These are phyloP conservation scores for Coracias cyanogaster DNA, from an alignment of 2,797 vertebrate species.

Conservation along the genomic window DNA sequence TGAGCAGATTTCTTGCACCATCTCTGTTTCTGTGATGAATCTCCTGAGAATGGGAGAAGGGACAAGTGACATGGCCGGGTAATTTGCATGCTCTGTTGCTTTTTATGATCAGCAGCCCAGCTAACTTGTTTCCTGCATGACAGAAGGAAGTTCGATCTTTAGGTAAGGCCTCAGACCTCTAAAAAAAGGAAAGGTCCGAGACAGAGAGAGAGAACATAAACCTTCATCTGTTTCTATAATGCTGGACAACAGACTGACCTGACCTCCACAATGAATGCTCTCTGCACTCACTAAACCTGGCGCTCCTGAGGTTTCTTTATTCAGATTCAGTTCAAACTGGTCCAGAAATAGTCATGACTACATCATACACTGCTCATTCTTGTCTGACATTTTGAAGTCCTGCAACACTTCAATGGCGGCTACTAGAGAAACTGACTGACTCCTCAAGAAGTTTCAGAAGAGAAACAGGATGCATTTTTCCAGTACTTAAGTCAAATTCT, in stretches of 20 bases:
- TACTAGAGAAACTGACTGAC: not conserved
- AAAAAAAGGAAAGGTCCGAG: not conserved
- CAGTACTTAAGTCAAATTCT: not conserved
- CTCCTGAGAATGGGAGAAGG: not conserved
- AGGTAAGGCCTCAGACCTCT: not conserved
- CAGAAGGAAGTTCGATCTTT: not conserved
- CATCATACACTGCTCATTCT: not conserved
- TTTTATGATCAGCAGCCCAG: not conserved
- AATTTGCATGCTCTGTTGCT: not conserved
- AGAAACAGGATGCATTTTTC: not conserved
- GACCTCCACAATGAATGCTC: not conserved
- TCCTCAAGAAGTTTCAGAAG: not conserved
- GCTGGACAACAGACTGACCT: not conserved
- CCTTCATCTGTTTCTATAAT: not conserved
- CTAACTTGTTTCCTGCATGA: not conserved
- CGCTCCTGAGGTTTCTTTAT: too few relatives aligned
- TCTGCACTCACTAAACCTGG: not conserved
- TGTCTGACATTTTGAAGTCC: not conserved
- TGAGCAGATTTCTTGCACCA: not conserved
- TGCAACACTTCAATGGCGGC: not conserved
- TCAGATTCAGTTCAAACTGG: too few relatives aligned
- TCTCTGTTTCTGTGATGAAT: not conserved
- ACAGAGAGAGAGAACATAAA: not conserved
- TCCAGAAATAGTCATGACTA: too few relatives aligned
- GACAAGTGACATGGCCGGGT: not conserved